Base-by-base conservation (phyloP, 2,888 invertebrate genomes). In the Nebria salina region DNA sequence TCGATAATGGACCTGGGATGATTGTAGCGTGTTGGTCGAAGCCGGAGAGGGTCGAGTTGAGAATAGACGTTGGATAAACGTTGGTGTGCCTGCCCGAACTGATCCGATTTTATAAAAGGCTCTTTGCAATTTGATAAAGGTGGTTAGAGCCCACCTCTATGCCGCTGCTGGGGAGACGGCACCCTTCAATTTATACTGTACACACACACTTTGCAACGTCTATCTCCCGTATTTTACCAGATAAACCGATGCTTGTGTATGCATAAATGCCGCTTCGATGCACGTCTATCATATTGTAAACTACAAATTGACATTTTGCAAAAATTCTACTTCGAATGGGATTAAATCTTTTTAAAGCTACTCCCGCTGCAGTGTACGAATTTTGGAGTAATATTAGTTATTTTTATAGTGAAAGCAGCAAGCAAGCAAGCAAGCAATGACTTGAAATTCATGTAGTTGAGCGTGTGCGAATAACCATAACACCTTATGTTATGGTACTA, bases 21-120 rank as follows among this genome's bases (percentile, higher is more conserved):
- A 70, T 70, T 70, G 70, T 15, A 70, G 26, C 11, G 70, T 8
- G 70, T 13, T 25, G 70, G 25, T 34, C 4, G 34, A 34, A 34
- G 34, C 34, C 5, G 34, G 34, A 34, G 34, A 34, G 34, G 34
- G 34, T 11, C 70, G 70, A 70, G 26, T 15, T 26, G 70, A 70
- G 70, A 26, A 70, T 15, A 11, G 70, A 8, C 54, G 7, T 11
- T 11, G 70, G 26, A 70, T 70, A 70, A 70, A 70, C 70, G 70
- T 70, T 70, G 26, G 70, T 34, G 70, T 85, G 86, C 86, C 83
- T 84, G 84, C 84, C 84, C 85, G 86, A 85, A 85, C 86, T 87
- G 87, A 88, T 87, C 87, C 86, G 88, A 88, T 88, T 88, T 87
- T 86, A 86, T 87, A 87, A 88, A 87, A 87, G 87, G 86, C 86